A percentile compares a stretch with the other conserved stretches of the same genome.
Evolutionary conservation across 2,888 invertebrate genomes (phyloP).

Genomic region (Dynastes maya): DNA sequence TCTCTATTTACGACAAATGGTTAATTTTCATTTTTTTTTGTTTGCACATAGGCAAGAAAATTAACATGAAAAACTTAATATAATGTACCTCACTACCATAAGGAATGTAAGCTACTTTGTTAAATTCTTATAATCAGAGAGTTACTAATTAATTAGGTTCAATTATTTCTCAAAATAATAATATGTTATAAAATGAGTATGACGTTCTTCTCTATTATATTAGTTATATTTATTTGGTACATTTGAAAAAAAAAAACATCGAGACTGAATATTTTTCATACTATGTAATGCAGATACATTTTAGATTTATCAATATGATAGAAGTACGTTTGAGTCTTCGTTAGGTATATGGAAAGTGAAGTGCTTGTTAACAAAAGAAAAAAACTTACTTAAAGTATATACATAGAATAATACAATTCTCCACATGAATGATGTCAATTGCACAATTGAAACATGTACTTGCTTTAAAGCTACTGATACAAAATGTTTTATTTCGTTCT

Average conservation of each 20-base stretch:
- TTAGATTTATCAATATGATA: slow-evolving; percentile 12
- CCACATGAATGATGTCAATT: slow-evolving; percentile 41
- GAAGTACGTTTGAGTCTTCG: slow-evolving; percentile 29
- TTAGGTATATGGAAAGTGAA: slow-evolving; percentile 25
- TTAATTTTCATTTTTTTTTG: too few species aligned
- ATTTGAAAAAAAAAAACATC: neutral
- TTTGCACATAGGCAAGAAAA: too few species aligned
- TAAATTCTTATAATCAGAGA: neutral
- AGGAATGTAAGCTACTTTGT: too few species aligned
- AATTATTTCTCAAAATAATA: neutral
- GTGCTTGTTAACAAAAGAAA: slow-evolving; percentile 18
- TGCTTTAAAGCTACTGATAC: slow-evolving; percentile 47
- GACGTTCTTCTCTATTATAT: neutral
- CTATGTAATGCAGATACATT: neutral
- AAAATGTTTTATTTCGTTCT: slow-evolving; percentile 32
- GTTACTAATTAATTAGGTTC: neutral
- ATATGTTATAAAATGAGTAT: too few species aligned
- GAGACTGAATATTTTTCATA: neutral
- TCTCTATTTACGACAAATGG: too few species aligned
- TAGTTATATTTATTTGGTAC: neutral
- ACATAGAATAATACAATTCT: slow-evolving; percentile 42
- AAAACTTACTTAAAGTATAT: slow-evolving; percentile 39
- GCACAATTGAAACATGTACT: slow-evolving; percentile 44
- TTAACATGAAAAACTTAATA: too few species aligned
- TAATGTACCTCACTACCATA: neutral